These are phyloP conservation scores for Ethmia dodecea DNA, from an alignment of 2,888 invertebrate genomes.

Conservation along the genomic window DNA sequence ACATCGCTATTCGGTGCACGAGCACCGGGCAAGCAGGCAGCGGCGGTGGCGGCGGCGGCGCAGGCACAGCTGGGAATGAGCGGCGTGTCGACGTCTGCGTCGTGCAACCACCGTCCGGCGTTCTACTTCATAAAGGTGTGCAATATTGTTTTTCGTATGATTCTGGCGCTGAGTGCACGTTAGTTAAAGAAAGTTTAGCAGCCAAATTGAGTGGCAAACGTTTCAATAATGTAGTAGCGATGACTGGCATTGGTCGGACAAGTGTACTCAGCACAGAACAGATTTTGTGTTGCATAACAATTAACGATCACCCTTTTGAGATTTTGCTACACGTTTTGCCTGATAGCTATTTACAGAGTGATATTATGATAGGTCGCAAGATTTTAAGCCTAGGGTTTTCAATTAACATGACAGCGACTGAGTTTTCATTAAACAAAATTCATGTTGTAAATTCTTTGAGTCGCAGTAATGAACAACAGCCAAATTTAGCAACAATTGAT, in stretches of 20 bases:
- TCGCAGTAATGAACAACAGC: background rate
- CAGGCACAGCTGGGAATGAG: no score
- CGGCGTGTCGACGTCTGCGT: background rate
- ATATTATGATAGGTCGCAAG: background rate
- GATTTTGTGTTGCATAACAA: conserved; percentile 2
- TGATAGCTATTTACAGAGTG: background rate
- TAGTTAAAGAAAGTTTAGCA: conserved; percentile 15
- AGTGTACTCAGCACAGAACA: conserved; percentile 13
- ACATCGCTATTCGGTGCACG: background rate
- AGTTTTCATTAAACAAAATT: background rate
- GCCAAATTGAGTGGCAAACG: conserved; percentile 15
- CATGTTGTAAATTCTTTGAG: background rate
- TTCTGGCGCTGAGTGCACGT: conserved; percentile 22
- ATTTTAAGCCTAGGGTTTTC: background rate
- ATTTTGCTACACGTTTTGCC: conserved; percentile 11
- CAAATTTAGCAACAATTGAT: background rate
- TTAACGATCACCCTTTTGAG: conserved; percentile 2
- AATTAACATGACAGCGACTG: background rate
- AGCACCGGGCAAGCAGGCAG: background rate
- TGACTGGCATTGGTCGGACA: conserved; percentile 11
- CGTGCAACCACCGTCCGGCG: background rate
- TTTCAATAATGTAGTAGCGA: conserved; percentile 2
- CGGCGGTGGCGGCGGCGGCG: background rate
- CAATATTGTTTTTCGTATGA: conserved; percentile 18
- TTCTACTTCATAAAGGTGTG: conserved; percentile 16